Percentiles rank a stretch among this genome's conserved stretches.
Conservation (phyloP, 1,140 invertebrate genomes). For the Zophobas morio region DNA sequence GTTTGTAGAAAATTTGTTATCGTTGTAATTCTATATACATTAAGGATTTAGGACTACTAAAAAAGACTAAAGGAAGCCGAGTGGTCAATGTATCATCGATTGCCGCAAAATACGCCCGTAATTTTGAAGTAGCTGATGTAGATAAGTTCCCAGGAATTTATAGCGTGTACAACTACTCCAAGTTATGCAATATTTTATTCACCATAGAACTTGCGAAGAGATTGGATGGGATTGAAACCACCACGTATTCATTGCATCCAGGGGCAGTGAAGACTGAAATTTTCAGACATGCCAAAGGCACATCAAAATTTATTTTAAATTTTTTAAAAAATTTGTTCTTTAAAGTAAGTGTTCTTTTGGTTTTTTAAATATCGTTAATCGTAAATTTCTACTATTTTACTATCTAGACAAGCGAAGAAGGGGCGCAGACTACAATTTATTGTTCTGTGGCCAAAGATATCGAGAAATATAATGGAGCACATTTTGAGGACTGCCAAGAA, state of each 20-base stretch:
- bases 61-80: slow-evolving; percentile 71
- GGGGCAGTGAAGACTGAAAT: slow-evolving; percentile 64
- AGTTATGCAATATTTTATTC: slow-evolving; percentile 80
- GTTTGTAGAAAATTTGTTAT: slow-evolving; percentile 55
- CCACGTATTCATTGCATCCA: slow-evolving; percentile 63
- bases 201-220: slow-evolving; percentile 73
- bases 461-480: slow-evolving; percentile 52
- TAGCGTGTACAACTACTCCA: slow-evolving; percentile 75
- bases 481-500: slow-evolving; percentile 56
- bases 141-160: slow-evolving; percentile 63
- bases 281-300: slow-evolving; percentile 56
- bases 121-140: slow-evolving; percentile 77
- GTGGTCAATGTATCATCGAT: slow-evolving; percentile 81
- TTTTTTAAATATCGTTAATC: neutral
- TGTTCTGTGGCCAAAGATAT: slow-evolving; percentile 51
- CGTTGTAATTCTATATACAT: too few species aligned
- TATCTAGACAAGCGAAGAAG: slow-evolving; percentile 57
- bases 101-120: slow-evolving; percentile 72
- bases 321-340: slow-evolving; percentile 48
- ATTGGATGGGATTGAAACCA: slow-evolving; percentile 69
- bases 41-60: slow-evolving; percentile 66
- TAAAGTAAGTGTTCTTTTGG: slow-evolving; percentile 45
- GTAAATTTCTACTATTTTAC: slow-evolving; percentile 17
- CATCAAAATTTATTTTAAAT: slow-evolving; percentile 15
- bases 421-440: slow-evolving; percentile 60